Evolutionary conservation across 2,113 vertebrate genomes (phyloP).

Genomic region (Amphiprion ocellaris): DNA sequence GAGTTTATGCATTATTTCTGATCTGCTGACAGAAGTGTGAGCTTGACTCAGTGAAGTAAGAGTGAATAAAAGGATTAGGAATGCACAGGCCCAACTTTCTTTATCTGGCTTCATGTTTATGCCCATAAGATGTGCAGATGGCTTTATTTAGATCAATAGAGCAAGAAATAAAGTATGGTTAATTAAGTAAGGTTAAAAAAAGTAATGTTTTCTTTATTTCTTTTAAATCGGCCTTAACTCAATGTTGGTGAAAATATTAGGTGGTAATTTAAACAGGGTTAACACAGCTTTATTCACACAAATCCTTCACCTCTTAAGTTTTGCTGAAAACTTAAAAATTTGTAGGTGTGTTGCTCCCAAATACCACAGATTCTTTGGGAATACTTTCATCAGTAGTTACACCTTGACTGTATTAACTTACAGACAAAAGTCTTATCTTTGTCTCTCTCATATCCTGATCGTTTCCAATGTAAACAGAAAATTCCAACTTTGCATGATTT

Average conservation of each 20-base stretch:
- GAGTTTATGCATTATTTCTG: constrained; percentile 40
- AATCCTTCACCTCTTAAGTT: neutral
- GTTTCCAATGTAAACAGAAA: constrained; percentile 42
- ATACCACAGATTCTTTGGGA: constrained; percentile 72
- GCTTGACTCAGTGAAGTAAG: neutral
- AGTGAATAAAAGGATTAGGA: constrained; percentile 25
- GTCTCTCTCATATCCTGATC: constrained; percentile 44
- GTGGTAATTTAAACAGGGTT: constrained; percentile 11
- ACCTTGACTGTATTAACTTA: constrained; percentile 35
- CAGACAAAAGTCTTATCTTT: constrained; percentile 14
- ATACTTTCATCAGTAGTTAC: constrained; percentile 16
- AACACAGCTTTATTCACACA: neutral
- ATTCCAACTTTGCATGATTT: neutral
- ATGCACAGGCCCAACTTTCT: constrained; percentile 12
- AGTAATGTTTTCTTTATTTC: too few species aligned
- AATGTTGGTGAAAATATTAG: neutral
- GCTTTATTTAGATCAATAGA: neutral
- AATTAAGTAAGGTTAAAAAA: neutral
- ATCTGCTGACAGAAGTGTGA: constrained; percentile 17
- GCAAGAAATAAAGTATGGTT: too few species aligned
- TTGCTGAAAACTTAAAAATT: neutral
- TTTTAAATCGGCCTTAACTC: neutral
- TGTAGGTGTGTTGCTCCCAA: constrained; percentile 13
- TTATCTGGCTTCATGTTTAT: constrained; percentile 2
- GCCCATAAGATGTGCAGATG: neutral